Evolutionary conservation across 2,888 invertebrate species (phyloP).

Genomic region (Crossocerus cetratus): DNA sequence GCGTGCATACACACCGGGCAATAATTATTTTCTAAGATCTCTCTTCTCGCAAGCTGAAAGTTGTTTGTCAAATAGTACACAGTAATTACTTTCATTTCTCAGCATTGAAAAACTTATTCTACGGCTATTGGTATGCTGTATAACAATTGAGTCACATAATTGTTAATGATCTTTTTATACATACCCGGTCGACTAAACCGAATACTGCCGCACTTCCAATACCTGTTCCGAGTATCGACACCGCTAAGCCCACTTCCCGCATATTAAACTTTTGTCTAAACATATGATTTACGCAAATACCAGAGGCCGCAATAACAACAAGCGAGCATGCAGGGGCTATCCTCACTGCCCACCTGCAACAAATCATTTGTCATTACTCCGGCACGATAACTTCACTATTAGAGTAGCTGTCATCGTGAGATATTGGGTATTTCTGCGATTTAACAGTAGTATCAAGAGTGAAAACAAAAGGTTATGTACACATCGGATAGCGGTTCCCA

Average conservation of each 20-base stretch:
- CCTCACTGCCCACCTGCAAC: slow-evolving; percentile 78
- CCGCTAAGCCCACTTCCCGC: slow-evolving; percentile 79
- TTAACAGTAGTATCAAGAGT: not conserved
- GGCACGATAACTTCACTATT: not conserved
- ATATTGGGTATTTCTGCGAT: not conserved
- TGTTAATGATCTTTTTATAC: not conserved
- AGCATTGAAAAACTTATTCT: no score
- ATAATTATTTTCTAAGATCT: slow-evolving; percentile 79
- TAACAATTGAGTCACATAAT: not conserved
- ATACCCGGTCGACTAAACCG: not conserved
- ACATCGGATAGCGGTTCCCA: slow-evolving; percentile 41
- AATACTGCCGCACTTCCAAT: not conserved
- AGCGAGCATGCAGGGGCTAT: slow-evolving; percentile 79
- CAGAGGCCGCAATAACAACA: slow-evolving; percentile 78
- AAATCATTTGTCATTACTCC: not conserved
- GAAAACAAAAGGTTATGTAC: slow-evolving; percentile 34
- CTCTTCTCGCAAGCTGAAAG: slow-evolving; percentile 79
- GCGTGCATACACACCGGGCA: slow-evolving; percentile 85
- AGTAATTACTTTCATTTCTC: not conserved
- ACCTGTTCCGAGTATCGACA: slow-evolving; percentile 79
- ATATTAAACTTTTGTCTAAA: slow-evolving; percentile 82
- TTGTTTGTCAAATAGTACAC: not conserved
- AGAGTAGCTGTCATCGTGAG: not conserved
- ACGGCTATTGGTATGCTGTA: no score
- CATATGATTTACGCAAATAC: slow-evolving; percentile 81